phyloP scores from a whole-genome alignment of 2,888 invertebrate genomes.

The Limnephilus auricula region DNA sequence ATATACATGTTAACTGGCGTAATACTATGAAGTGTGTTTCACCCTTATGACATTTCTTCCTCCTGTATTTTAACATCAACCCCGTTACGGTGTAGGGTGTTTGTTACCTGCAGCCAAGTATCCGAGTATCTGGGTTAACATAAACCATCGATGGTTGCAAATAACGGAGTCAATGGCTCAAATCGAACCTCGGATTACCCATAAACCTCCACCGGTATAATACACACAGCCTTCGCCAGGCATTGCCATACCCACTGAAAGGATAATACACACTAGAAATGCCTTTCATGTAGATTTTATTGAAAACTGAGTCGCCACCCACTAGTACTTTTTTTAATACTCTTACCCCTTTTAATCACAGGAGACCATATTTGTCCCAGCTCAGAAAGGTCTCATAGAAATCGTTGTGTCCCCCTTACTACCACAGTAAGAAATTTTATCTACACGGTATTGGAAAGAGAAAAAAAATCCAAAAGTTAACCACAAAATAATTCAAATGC shows the following conservation, averaged over 20 bases:
- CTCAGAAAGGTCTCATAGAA: too few species aligned
- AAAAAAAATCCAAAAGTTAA: too few species aligned
- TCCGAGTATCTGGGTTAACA: background rate
- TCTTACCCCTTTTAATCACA: too few species aligned
- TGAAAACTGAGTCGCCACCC: too few species aligned
- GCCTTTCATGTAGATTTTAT: too few species aligned
- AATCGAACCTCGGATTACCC: constrained; percentile 15
- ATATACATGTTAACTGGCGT: background rate
- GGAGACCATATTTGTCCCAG: too few species aligned
- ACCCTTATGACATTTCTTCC: background rate
- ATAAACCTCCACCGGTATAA: background rate
- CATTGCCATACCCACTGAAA: background rate
- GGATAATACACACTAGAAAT: too few species aligned
- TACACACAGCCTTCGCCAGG: background rate
- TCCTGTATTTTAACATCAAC: background rate
- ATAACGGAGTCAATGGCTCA: constrained; percentile 36
- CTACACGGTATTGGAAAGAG: too few species aligned
- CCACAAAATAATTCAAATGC: too few species aligned
- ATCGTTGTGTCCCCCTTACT: too few species aligned
- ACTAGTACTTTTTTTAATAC: too few species aligned
- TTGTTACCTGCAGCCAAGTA: constrained; percentile 1
- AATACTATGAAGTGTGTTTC: background rate
- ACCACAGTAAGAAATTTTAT: too few species aligned
- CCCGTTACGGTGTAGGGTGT: background rate
- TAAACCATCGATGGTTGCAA: constrained; percentile 36